A percentile compares a stretch with the other conserved stretches of the same genome.
Evolutionary conservation across 2,113 vertebrate genomes (phyloP).

Genomic region (Microcebus tavaratra): DNA sequence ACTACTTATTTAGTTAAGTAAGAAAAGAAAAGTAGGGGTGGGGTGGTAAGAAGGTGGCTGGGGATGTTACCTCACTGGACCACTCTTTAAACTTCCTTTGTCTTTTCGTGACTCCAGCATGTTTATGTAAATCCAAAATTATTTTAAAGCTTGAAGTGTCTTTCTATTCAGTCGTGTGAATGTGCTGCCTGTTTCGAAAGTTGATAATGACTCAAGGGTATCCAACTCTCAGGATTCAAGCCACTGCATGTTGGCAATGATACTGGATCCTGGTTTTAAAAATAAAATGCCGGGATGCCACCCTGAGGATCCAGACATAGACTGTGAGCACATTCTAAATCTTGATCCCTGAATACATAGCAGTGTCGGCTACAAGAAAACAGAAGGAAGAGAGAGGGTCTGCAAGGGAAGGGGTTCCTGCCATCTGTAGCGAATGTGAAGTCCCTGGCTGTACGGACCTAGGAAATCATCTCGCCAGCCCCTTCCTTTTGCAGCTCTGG

Average conservation of each 20-base stretch:
- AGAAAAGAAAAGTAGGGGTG: background rate
- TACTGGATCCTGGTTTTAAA: constrained; percentile 83
- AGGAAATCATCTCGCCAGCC: background rate
- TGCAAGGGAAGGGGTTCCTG: constrained; percentile 62
- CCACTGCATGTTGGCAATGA: constrained; percentile 79
- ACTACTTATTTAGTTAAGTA: background rate
- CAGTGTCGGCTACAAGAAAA: constrained; percentile 53
- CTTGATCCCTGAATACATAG: constrained; percentile 41
- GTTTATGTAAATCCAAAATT: constrained; percentile 39
- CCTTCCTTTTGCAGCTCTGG: constrained; percentile 1
- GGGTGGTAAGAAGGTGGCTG: background rate
- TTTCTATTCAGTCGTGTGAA: constrained; percentile 67
- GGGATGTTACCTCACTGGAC: background rate
- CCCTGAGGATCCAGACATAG: constrained; percentile 83
- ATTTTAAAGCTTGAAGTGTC: constrained; percentile 61
- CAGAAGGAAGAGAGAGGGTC: constrained; percentile 41
- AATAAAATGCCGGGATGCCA: constrained; percentile 82
- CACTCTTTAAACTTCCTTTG: constrained; percentile 36
- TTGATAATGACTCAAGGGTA: constrained; percentile 82
- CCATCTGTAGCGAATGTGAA: background rate
- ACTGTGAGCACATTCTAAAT: constrained; percentile 48
- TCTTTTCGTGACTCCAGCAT: constrained; percentile 30
- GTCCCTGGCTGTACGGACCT: background rate
- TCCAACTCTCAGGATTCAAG: constrained; percentile 79
- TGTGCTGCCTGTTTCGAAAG: constrained; percentile 75